A percentile compares a stretch with the other conserved stretches of the same genome.
phyloP scores from a whole-genome alignment of 1,140 invertebrate species.

The Musca domestica region DNA sequence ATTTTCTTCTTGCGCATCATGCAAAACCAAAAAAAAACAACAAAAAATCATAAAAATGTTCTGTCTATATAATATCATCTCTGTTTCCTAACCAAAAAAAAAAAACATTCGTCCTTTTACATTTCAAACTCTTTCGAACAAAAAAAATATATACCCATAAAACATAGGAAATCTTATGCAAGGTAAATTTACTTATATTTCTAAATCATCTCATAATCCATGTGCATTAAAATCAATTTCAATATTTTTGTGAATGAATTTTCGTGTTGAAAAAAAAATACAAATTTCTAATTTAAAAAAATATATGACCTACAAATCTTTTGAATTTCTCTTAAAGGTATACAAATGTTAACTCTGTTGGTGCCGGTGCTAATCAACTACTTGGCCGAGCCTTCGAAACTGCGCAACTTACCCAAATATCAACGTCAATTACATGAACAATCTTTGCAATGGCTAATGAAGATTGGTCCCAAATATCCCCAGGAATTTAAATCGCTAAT shows the following conservation, averaged over 20 bases:
- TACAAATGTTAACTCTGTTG: slow-evolving; percentile 82
- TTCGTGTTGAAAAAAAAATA: no score
- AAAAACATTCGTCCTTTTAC: slow-evolving; percentile 13
- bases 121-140: slow-evolving; percentile 6
- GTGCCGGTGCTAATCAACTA: slow-evolving; percentile 87
- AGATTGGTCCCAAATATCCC: slow-evolving; percentile 87
- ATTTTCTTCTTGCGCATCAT: slow-evolving; percentile 15
- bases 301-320: no score
- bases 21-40: not conserved
- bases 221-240: not conserved
- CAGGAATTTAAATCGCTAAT: slow-evolving; percentile 91
- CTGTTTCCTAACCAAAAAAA: not conserved
- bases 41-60: slow-evolving; percentile 4
- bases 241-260: not conserved
- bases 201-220: not conserved
- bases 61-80: slow-evolving; percentile 21
- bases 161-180: slow-evolving; percentile 53
- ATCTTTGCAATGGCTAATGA: slow-evolving; percentile 83
- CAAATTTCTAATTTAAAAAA: not conserved
- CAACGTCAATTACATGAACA: slow-evolving; percentile 76
- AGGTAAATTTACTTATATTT: slow-evolving; percentile 36
- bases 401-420: slow-evolving; percentile 64
- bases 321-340: slow-evolving; percentile 63
- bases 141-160: slow-evolving; percentile 13
- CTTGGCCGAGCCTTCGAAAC: slow-evolving; percentile 67